Base-by-base conservation (phyloP, 2,888 invertebrate genomes). In the Eristalis tenax region DNA sequence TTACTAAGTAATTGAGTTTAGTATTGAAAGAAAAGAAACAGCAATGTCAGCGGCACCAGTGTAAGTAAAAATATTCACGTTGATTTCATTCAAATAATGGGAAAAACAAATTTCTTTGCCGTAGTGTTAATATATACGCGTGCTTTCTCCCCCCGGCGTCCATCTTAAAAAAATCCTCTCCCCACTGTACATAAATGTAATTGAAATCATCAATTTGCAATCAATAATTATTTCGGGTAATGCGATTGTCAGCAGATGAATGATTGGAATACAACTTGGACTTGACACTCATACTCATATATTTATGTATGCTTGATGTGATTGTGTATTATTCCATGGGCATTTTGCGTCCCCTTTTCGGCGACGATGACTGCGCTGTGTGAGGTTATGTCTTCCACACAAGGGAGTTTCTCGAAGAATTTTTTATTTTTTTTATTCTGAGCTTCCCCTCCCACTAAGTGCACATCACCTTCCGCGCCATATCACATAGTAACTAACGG, bases 11-110 rank as follows among this genome's bases (percentile, higher is more conserved):
- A 69, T 65, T 83, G 38, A 76, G n/a, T 56, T 56, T 59, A 70
- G 70, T 70, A 80, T 73, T 64, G 23, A 87, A 88, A 89, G 43
- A 71, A 78, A 40, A 80, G 78, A 79, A 65, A 18, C 32, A 65
- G 75, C 74, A 82, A 91, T 92, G 91, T 91, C 92, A 81, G 78
- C 91, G 89, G 70, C 88, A 88, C 75, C 90, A 87, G 89, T 92
- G 91, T 91, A 90, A 92, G 91, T 90, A 74, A 22, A 76, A 76
- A 40, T 64, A 76, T 15, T 40, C 35, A 32, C 4, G n/a, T 59
- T 43, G 38, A 23, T 74, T 59, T 63, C 59, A 81, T 65, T 75
- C 43, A 80, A 78, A 69, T 75, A 66, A 63, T 63, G 15, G 66
- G 66, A 80, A 79, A 76, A 70, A 71, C 70, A 76, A 74, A 77